These are phyloP conservation scores for Caenorhabditis drosophilae DNA, from an alignment of 2,888 invertebrate genomes.

Conservation along the genomic window DNA sequence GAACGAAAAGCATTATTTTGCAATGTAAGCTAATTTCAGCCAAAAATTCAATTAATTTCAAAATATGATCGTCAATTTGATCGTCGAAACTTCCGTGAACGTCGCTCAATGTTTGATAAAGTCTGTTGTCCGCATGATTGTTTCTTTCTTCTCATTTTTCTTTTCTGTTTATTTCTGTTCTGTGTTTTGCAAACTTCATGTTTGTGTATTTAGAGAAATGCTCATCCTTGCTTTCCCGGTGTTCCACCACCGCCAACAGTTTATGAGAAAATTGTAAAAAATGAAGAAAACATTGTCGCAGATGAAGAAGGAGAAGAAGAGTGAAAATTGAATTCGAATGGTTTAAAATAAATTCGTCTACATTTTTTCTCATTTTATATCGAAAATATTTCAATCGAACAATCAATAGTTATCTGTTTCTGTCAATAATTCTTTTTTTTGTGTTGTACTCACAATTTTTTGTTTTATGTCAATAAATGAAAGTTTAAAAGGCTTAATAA, in stretches of 20 bases:
- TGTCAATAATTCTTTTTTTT: conserved; percentile 16
- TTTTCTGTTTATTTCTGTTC: too few species aligned
- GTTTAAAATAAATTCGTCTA: background rate
- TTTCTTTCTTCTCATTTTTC: background rate
- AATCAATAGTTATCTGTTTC: conserved; percentile 32
- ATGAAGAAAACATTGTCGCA: conserved; percentile 37
- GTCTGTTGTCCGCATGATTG: conserved; percentile 52
- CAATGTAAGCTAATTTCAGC: conserved; percentile 72
- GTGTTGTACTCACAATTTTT: background rate
- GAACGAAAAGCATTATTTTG: conserved; percentile 45
- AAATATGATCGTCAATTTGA: conserved; percentile 98
- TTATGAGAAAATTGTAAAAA: conserved; percentile 46
- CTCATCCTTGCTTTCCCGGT: conserved; percentile 66
- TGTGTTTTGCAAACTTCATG: too few species aligned
- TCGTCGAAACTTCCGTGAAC: conserved; percentile 76
- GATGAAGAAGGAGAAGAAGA: conserved; percentile 44
- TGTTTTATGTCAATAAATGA: background rate
- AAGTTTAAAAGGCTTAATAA: too few species aligned
- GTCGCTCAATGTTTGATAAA: conserved; percentile 64
- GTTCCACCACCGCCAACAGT: conserved; percentile 63
- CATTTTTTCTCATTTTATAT: conserved; percentile 1
- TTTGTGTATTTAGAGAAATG: conserved; percentile 54
- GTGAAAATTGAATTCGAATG: conserved; percentile 1
- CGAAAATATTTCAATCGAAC: too few species aligned
- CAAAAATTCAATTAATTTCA: conserved; percentile 97